A percentile compares a stretch with the other conserved stretches of the same genome.
phyloP scores from a whole-genome alignment of 2,113 vertebrate species.

The Sturnira hondurensis region DNA sequence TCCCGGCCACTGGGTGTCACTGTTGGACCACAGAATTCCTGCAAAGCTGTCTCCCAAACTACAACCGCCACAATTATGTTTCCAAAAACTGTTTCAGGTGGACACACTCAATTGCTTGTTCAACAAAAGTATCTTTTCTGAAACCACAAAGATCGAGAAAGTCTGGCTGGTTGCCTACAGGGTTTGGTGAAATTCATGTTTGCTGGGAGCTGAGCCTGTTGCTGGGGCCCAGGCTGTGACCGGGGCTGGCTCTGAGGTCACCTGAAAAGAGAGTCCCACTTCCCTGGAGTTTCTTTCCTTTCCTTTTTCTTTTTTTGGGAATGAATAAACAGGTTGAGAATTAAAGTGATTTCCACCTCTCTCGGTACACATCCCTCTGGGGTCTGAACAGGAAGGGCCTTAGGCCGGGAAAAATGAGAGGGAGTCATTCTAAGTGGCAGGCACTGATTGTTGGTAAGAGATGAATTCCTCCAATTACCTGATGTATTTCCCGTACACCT shows the following conservation, averaged over 20 bases:
- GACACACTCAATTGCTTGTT: conserved; percentile 58
- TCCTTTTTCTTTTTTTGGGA: not conserved
- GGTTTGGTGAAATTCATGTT: not conserved
- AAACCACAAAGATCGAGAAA: not conserved
- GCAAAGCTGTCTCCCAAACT: rapidly evolving
- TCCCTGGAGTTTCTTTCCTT: not conserved
- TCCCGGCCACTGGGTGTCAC: conserved; percentile 76
- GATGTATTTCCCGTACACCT: not conserved
- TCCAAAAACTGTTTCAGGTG: conserved; percentile 49
- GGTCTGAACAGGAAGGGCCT: not conserved
- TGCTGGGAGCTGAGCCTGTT: not conserved
- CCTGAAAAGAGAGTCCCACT: not conserved
- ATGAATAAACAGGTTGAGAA: not conserved
- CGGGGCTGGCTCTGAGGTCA: not conserved
- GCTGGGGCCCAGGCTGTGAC: not conserved
- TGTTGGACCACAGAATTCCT: conserved; percentile 46
- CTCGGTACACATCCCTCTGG: not conserved
- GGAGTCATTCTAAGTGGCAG: not conserved
- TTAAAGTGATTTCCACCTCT: not conserved
- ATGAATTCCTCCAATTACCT: not conserved
- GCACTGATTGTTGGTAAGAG: not conserved
- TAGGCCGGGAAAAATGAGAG: not conserved
- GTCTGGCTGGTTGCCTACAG: not conserved
- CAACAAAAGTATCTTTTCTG: conserved; percentile 52
- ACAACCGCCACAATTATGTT: conserved; percentile 22